Evolutionary conservation across 2,797 vertebrate genomes (phyloP).

Genomic region (Spinus pinus): DNA sequence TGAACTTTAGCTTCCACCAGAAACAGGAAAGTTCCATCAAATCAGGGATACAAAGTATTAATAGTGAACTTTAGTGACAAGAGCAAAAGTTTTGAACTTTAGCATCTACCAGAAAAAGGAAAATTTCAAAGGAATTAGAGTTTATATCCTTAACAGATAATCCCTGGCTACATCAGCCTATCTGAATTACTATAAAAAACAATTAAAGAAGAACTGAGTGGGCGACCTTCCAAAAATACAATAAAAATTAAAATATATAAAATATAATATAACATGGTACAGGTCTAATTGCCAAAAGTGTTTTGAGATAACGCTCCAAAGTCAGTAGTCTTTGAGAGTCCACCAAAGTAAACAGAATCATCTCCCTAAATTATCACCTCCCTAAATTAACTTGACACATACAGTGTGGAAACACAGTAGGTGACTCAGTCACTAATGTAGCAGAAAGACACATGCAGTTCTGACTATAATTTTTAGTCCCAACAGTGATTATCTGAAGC

Average conservation of each 20-base stretch:
- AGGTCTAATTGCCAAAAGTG: background rate
- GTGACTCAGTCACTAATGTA: background rate
- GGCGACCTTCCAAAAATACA: background rate
- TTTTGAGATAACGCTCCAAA: background rate
- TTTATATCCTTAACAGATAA: background rate
- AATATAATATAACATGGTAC: background rate
- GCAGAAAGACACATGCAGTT: background rate
- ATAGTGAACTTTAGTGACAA: background rate
- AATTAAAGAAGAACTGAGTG: constrained; percentile 7
- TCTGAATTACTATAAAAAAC: background rate
- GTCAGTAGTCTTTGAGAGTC: background rate
- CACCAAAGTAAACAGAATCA: background rate
- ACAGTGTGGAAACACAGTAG: background rate
- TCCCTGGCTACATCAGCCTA: background rate
- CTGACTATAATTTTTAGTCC: background rate
- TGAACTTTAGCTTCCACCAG: background rate
- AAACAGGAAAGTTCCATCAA: background rate
- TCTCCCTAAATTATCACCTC: background rate
- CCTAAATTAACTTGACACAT: background rate
- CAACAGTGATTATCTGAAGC: background rate
- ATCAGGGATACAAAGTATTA: constrained; percentile 7
- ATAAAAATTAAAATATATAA: background rate
- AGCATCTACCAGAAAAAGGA: background rate
- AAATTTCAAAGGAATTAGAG: background rate
- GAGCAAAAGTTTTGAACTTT: background rate